These are phyloP conservation scores for Dallia pectoralis DNA, from an alignment of 2,797 vertebrate species.

Conservation along the genomic window DNA sequence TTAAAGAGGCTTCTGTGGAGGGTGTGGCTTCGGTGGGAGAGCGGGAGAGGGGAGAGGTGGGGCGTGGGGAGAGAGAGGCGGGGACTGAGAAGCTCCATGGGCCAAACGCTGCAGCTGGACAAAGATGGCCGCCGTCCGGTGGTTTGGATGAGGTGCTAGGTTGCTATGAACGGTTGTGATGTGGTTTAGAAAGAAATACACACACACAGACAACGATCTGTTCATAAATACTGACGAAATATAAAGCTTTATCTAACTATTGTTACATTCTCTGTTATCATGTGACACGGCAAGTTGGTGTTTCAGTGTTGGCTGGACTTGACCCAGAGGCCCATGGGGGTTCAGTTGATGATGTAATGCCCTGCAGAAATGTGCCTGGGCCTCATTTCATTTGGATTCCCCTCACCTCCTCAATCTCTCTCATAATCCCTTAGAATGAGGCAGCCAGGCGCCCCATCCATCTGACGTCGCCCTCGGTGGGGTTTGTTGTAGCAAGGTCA, in stretches of 20 bases:
- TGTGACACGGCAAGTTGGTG: background rate
- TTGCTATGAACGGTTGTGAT: background rate
- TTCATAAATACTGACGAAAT: background rate
- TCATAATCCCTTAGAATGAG: too few relatives aligned
- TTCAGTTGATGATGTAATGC: background rate
- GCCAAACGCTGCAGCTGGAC: background rate
- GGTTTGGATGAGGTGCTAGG: background rate
- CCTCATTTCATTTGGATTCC: background rate
- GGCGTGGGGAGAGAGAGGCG: background rate
- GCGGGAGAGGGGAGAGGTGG: background rate
- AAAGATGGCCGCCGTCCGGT: background rate
- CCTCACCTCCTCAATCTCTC: too few relatives aligned
- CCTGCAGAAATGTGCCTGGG: background rate
- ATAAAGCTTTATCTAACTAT: background rate
- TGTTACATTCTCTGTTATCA: background rate
- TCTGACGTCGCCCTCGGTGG: too few relatives aligned
- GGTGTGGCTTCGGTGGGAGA: background rate
- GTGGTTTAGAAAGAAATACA: too few relatives aligned
- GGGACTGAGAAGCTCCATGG: background rate
- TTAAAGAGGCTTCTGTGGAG: conserved; percentile 2
- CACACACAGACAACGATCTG: too few relatives aligned
- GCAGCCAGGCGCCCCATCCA: too few relatives aligned
- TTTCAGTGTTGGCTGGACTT: background rate
- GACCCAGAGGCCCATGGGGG: background rate
- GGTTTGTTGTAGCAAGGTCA: background rate